phyloP scores from a whole-genome alignment of 2,113 vertebrate genomes.

The Tragelaphus scriptus region DNA sequence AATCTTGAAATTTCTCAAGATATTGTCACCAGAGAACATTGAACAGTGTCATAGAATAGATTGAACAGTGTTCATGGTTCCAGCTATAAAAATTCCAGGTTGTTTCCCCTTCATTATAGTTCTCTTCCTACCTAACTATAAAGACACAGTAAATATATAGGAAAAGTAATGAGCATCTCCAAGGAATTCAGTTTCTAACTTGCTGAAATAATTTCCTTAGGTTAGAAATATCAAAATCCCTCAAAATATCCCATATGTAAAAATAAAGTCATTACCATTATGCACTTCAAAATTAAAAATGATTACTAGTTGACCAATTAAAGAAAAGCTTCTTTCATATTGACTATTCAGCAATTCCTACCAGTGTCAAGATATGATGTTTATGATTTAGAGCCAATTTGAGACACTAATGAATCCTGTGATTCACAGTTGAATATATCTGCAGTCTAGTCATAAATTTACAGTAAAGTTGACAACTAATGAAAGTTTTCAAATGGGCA shows the following conservation, averaged over 20 bases:
- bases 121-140: not conserved
- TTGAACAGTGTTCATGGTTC: not conserved
- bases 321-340: conserved; percentile 7
- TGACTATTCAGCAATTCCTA: conserved; percentile 6
- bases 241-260: conserved; percentile 33
- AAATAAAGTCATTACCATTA: conserved; percentile 49
- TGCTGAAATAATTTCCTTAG: conserved; percentile 13
- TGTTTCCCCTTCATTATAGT: not conserved
- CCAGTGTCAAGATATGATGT: not conserved
- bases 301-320: conserved; percentile 30
- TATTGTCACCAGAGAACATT: not conserved
- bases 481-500: not conserved
- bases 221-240: conserved; percentile 40
- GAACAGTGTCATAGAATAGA: not conserved
- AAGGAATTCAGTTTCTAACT: conserved; percentile 14
- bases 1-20: conserved; percentile 7
- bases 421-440: conserved; percentile 18
- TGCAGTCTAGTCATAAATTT: conserved; percentile 13
- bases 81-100: conserved; percentile 1
- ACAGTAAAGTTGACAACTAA: conserved; percentile 18
- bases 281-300: conserved; percentile 44
- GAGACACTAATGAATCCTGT: not conserved
- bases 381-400: conserved; percentile 15
- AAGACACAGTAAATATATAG: not conserved
- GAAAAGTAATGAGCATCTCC: not conserved